phyloP scores from a whole-genome alignment of 2,888 invertebrate species.

The Meiosimyza decipiens region DNA sequence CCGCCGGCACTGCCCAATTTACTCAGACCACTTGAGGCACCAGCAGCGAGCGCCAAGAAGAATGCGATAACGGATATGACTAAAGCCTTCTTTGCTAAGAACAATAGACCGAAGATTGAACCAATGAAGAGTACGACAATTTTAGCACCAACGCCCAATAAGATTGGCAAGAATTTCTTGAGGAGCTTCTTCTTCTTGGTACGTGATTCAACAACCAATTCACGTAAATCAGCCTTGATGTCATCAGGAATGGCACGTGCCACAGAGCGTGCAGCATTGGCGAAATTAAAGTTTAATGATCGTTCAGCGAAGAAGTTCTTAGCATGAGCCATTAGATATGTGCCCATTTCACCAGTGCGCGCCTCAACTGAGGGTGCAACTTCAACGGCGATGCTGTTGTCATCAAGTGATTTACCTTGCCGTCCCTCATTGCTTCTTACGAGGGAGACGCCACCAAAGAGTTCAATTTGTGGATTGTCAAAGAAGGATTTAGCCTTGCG shows the following conservation, averaged over 20 bases:
- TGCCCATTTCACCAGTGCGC: slow-evolving; percentile 71
- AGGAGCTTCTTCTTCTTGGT: slow-evolving; percentile 70
- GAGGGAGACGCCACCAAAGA: slow-evolving; percentile 71
- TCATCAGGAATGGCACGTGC: slow-evolving; percentile 71
- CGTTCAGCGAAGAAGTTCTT: slow-evolving; percentile 71
- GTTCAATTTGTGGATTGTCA: slow-evolving; percentile 70
- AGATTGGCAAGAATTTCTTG: slow-evolving; percentile 70
- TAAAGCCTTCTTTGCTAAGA: slow-evolving; percentile 75
- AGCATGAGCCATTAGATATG: slow-evolving; percentile 70
- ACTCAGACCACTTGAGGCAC: slow-evolving; percentile 61
- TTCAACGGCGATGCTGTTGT: slow-evolving; percentile 69
- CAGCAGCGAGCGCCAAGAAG: slow-evolving; percentile 70
- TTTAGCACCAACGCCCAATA: slow-evolving; percentile 72
- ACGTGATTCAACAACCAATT: slow-evolving; percentile 72
- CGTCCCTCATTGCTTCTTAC: slow-evolving; percentile 64
- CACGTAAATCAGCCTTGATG: slow-evolving; percentile 70
- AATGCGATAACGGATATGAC: slow-evolving; percentile 72
- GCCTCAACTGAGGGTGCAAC: slow-evolving; percentile 68
- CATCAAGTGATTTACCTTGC: slow-evolving; percentile 67
- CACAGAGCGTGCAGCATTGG: slow-evolving; percentile 67
- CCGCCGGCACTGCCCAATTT: slow-evolving; percentile 58
- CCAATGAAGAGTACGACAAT: slow-evolving; percentile 70
- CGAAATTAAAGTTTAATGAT: slow-evolving; percentile 69
- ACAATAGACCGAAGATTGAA: slow-evolving; percentile 70
- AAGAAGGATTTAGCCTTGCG: slow-evolving; percentile 72